phyloP scores from a whole-genome alignment of 2,888 invertebrate species.

The Auanema freiburgensis region DNA sequence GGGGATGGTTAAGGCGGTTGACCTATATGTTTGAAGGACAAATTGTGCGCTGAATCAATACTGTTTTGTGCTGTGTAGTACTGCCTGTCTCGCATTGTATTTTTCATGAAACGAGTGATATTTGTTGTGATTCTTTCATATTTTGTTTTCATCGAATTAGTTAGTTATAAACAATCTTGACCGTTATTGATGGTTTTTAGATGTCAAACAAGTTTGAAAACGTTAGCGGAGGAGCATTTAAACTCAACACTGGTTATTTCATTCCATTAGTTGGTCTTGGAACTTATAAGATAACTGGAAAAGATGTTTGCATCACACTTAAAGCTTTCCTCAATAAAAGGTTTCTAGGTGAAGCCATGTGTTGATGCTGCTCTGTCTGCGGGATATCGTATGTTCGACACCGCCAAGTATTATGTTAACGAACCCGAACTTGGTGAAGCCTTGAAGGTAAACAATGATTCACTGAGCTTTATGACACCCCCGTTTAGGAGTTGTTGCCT shows the following conservation, averaged over 20 bases:
- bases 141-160: too few relatives aligned
- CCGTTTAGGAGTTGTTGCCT: conserved; percentile 70
- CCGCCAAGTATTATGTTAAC: conserved; percentile 78
- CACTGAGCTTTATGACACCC: not conserved
- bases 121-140: too few relatives aligned
- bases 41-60: not conserved
- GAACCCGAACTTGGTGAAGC: conserved; percentile 75
- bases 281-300: conserved; percentile 55
- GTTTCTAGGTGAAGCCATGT: conserved; percentile 44
- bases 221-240: conserved; percentile 29
- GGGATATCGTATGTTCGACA: conserved; percentile 71
- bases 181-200: too few relatives aligned
- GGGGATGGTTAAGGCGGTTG: too few relatives aligned
- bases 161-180: too few relatives aligned
- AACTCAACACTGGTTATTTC: conserved; percentile 48
- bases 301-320: conserved; percentile 11
- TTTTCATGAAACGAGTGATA: not conserved
- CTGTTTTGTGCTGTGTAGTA: not conserved
- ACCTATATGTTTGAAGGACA: not conserved
- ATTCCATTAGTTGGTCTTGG: conserved; percentile 62
- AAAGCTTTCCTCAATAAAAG: not conserved
- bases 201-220: conserved; percentile 17
- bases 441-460: conserved; percentile 67
- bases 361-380: conserved; percentile 65
- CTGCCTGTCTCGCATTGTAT: conserved; percentile 5